phyloP scores from a whole-genome alignment of 2,113 vertebrate species.

The Danio rerio region DNA sequence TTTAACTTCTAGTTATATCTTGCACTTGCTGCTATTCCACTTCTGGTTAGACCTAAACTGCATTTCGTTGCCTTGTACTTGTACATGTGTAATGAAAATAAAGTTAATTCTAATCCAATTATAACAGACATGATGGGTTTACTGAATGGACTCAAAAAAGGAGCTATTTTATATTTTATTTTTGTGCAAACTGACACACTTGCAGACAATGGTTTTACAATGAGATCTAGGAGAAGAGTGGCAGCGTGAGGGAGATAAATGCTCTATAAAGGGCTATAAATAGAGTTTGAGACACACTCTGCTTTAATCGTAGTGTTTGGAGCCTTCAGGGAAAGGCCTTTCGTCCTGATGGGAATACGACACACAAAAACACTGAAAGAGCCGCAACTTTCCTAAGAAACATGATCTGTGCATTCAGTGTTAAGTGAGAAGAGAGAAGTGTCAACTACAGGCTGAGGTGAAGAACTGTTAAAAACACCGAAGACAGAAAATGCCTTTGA shows the following conservation, averaged over 20 bases:
- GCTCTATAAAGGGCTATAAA: constrained; percentile 15
- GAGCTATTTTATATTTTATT: neutral
- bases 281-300: neutral
- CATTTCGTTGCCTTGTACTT: no score
- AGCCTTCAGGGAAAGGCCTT: constrained; percentile 11
- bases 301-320: neutral
- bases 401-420: constrained; percentile 23
- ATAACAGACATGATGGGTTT: no score
- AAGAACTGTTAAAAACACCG: constrained; percentile 1
- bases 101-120: no score
- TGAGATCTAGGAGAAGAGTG: no score
- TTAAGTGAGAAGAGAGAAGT: constrained; percentile 17
- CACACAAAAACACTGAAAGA: neutral
- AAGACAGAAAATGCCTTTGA: constrained; percentile 24
- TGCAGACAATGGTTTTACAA: neutral
- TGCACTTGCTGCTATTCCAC: no score
- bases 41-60: no score
- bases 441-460: constrained; percentile 15
- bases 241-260: neutral
- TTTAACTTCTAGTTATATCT: no score
- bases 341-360: neutral
- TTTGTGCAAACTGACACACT: neutral
- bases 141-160: neutral
- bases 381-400: neutral
- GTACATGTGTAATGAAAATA: no score